phyloP scores from a whole-genome alignment of 2,888 invertebrate species.

The Pristionchus maxplancki region DNA sequence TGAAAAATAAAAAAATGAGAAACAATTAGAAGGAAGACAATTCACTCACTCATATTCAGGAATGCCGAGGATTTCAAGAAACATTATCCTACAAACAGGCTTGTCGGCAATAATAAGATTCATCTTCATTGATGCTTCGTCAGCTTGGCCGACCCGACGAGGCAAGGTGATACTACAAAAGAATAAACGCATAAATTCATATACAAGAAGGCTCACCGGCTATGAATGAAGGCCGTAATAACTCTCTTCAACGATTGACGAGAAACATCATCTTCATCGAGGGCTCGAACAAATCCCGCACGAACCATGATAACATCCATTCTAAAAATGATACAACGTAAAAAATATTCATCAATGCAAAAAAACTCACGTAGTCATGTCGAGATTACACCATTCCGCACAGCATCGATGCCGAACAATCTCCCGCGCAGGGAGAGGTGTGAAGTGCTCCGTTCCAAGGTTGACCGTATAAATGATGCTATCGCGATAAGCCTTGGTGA shows the following conservation, averaged over 20 bases:
- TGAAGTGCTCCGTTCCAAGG: not conserved
- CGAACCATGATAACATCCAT: not conserved
- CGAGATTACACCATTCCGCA: not conserved
- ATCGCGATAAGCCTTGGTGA: too few relatives aligned
- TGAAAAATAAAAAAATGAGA: too few relatives aligned
- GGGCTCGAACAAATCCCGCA: not conserved
- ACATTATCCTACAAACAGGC: not conserved
- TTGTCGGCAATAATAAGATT: not conserved
- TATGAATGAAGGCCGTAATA: too few relatives aligned
- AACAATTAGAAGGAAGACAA: too few relatives aligned
- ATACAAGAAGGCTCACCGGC: too few relatives aligned
- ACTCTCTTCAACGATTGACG: too few relatives aligned
- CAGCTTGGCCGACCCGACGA: not conserved
- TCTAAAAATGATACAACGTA: not conserved
- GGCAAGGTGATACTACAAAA: not conserved
- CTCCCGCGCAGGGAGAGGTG: not conserved
- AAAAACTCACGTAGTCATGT: not conserved
- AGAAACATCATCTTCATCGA: too few relatives aligned
- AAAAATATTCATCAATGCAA: not conserved
- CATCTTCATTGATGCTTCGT: too few relatives aligned
- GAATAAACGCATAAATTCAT: not conserved
- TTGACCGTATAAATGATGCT: too few relatives aligned
- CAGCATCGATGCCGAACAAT: not conserved
- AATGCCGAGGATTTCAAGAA: not conserved
- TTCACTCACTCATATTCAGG: too few relatives aligned